These are phyloP conservation scores for Papilio glaucus DNA, from an alignment of 1,140 invertebrate genomes.

Conservation along the genomic window DNA sequence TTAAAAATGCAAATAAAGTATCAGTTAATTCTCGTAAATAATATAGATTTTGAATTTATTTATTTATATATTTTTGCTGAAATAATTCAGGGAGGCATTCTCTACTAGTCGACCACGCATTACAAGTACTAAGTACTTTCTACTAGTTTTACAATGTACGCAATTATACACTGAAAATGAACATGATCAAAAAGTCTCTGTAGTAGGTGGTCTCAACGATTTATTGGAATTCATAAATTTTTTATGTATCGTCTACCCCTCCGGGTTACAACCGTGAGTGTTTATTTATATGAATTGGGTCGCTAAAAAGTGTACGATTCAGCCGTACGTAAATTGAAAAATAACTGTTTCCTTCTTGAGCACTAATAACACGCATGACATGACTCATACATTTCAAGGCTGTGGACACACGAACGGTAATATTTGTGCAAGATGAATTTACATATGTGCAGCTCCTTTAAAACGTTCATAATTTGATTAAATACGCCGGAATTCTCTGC, in stretches of 20 bases:
- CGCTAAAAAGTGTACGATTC: neutral
- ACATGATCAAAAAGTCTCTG: no score
- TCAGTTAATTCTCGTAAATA: no score
- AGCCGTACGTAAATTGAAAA: slow-evolving; percentile 2
- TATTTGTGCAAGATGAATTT: neutral
- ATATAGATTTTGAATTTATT: no score
- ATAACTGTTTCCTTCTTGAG: slow-evolving; percentile 20
- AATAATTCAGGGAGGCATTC: no score
- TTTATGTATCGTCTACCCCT: neutral
- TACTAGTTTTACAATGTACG: no score
- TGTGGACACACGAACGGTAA: neutral
- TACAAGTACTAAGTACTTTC: no score
- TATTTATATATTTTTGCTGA: no score
- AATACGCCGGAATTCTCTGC: neutral
- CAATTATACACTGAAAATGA: no score
- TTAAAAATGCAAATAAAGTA: no score
- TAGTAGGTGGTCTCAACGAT: no score
- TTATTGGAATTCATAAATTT: neutral
- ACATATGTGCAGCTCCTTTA: neutral
- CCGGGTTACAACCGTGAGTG: neutral
- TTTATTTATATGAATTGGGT: neutral
- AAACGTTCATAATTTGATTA: neutral
- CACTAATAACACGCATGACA: slow-evolving; percentile 4
- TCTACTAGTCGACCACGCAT: no score
- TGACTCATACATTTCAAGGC: slow-evolving; percentile 19